Base-by-base conservation (phyloP, 2,888 invertebrate species). In the Tenthredo mesomela region DNA sequence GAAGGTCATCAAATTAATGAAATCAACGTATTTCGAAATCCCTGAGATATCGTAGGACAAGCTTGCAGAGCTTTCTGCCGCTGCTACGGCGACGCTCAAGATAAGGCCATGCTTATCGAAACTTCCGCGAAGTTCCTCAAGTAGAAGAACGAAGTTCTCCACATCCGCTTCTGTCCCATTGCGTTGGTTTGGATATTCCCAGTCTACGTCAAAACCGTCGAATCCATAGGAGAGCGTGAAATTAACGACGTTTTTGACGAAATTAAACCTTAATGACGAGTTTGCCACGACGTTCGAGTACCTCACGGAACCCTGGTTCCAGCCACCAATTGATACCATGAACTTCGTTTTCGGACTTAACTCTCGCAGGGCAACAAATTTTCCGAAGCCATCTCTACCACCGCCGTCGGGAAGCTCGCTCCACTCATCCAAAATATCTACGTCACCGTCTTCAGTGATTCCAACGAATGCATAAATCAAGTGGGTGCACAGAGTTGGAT, bases 1-100 rank as follows among this genome's bases (percentile, higher is more conserved):
- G 71, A 40, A 97, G 0, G 96, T 92, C 97, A 97, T 97, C 0
- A 97, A 89, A 88, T 96, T 95, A 70, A 97, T 95, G 40, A 95
- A 94, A 89, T 97, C 95, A 37, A 97, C 90, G 87, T 95, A 95
- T 95, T 94, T 92, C 0, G 94, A 93, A 18, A 96, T 92, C 85
- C 93, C 93, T 0, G 95, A 92, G 40, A 96, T 94, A 89, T 96
- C 93, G 89, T 96, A 96, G 0, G 96, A 96, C 33, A 92, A 87
- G 0, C 94, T 93, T 0, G 95, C 94, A 0, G 93, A 91, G 0
- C 89, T 88, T 84, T 93, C 90, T 0, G 95, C 94, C 0, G 96
- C 94, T 0, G 95, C 94, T 0, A 96, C 96, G 1, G 96, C 96
- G 5, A 95, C 95, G 0, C 95, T 94, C 29, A 96, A 87, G 21